Percentiles rank a stretch among this genome's conserved stretches.
Conservation (phyloP, 2,113 vertebrate genomes). For the Megaceryle maxima region DNA sequence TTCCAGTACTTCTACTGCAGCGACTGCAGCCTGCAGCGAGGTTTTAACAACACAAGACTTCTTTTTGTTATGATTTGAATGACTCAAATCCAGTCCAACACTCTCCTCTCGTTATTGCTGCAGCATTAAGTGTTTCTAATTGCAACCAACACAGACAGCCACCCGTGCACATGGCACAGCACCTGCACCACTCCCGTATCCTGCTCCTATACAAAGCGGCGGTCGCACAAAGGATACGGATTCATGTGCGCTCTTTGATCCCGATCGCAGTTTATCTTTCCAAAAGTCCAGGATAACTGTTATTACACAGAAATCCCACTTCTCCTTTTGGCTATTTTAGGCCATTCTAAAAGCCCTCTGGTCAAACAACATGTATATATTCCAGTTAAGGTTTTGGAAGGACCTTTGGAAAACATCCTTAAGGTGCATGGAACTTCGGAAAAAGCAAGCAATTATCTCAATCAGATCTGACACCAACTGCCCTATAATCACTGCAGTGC, state of each 20-base stretch:
- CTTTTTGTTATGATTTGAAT: not conserved
- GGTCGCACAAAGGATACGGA: slow-evolving; percentile 67
- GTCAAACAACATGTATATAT: not conserved
- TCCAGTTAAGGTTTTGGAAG: not conserved
- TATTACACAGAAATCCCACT: not conserved
- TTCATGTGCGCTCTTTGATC: slow-evolving; percentile 6
- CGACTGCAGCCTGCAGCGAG: not conserved
- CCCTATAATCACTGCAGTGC: not conserved
- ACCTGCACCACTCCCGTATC: slow-evolving; percentile 54
- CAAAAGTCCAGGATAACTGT: not conserved
- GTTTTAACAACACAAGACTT: not conserved
- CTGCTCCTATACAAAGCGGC: slow-evolving; percentile 66
- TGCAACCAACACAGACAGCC: not conserved
- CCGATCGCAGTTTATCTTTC: not conserved
- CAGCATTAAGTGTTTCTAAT: not conserved
- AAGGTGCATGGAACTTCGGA: not conserved
- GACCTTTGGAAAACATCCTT: slow-evolving; percentile 33
- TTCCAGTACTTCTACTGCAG: slow-evolving; percentile 40
- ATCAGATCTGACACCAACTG: not conserved
- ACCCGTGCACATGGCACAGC: slow-evolving; percentile 64
- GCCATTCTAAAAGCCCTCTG: not conserved
- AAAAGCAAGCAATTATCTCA: not conserved
- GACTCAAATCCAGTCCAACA: not conserved
- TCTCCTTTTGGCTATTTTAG: slow-evolving; percentile 1
- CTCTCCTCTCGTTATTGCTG: not conserved